phyloP scores from a whole-genome alignment of 2,797 vertebrate genomes.

The Arctocebus calabarensis region DNA sequence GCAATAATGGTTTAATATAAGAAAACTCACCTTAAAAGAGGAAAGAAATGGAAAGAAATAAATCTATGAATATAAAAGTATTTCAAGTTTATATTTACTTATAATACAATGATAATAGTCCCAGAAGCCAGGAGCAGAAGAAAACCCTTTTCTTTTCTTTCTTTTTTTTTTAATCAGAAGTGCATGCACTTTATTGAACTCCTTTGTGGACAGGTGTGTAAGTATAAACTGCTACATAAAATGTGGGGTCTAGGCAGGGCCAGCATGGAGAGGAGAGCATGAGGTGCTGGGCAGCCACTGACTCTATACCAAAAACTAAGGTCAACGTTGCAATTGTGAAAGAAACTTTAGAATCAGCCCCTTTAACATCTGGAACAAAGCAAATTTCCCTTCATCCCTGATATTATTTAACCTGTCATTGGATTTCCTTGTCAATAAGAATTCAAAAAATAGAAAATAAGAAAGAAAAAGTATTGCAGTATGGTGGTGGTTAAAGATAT shows the following conservation, averaged over 20 bases:
- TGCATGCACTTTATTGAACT: too few species aligned
- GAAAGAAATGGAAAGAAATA: constrained; percentile 5
- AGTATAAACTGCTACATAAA: too few species aligned
- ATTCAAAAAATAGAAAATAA: not conserved
- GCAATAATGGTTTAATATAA: not conserved
- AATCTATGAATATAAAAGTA: not conserved
- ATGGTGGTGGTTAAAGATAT: not conserved
- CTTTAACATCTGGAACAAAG: not conserved
- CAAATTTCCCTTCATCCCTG: not conserved
- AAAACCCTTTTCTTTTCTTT: not conserved
- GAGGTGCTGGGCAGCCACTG: too few species aligned
- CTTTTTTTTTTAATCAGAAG: too few species aligned
- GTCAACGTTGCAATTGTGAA: not conserved
- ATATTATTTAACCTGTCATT: not conserved
- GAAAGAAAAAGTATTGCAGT: not conserved
- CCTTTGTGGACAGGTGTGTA: too few species aligned
- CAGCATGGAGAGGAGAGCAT: too few species aligned
- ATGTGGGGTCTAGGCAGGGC: too few species aligned
- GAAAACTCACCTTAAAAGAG: constrained; percentile 16
- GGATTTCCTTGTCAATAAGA: not conserved
- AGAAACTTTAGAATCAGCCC: not conserved
- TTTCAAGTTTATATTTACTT: constrained; percentile 44
- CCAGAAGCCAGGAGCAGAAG: not conserved
- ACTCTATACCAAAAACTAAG: not conserved
- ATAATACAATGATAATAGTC: not conserved